Conservation (phyloP, 2,888 invertebrate species). For the Campoplex nolae region DNA sequence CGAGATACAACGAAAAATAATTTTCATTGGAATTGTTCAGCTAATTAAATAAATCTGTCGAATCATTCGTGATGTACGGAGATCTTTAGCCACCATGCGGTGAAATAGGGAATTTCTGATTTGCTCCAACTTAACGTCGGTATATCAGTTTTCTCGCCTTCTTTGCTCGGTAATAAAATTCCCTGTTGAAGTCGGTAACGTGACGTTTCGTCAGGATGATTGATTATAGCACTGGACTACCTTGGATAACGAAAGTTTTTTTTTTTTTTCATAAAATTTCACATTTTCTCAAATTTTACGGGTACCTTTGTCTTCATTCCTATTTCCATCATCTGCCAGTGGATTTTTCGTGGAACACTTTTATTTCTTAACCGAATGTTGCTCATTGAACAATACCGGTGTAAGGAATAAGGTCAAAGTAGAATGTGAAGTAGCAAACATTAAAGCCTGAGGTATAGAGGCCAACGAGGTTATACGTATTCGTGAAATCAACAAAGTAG, state of each 20-base stretch:
- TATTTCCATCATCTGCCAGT: not conserved
- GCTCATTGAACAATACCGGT: constrained; percentile 6
- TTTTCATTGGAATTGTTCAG: not conserved
- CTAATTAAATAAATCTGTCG: not conserved
- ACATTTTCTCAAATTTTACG: not conserved
- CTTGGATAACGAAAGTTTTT: too few relatives aligned
- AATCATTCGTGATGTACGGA: constrained; percentile 35
- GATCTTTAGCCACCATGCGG: constrained; percentile 77
- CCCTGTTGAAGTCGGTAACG: constrained; percentile 32
- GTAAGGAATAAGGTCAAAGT: constrained; percentile 56
- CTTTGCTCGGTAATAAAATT: constrained; percentile 55
- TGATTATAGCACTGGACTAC: not conserved
- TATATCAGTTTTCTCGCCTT: constrained; percentile 71
- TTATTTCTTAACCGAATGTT: not conserved
- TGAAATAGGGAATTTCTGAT: constrained; percentile 67
- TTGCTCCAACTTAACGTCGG: constrained; percentile 68
- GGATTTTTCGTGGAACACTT: not conserved
- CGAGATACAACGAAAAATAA: not conserved
- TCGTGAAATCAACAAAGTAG: constrained; percentile 55
- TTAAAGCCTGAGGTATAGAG: constrained; percentile 44
- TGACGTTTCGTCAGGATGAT: constrained; percentile 1
- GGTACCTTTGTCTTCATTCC: not conserved
- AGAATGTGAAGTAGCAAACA: constrained; percentile 56
- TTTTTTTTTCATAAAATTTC: not conserved
- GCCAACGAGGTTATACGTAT: constrained; percentile 64